Base-by-base conservation (phyloP, 2,113 vertebrate genomes). In the Junco hyemalis region DNA sequence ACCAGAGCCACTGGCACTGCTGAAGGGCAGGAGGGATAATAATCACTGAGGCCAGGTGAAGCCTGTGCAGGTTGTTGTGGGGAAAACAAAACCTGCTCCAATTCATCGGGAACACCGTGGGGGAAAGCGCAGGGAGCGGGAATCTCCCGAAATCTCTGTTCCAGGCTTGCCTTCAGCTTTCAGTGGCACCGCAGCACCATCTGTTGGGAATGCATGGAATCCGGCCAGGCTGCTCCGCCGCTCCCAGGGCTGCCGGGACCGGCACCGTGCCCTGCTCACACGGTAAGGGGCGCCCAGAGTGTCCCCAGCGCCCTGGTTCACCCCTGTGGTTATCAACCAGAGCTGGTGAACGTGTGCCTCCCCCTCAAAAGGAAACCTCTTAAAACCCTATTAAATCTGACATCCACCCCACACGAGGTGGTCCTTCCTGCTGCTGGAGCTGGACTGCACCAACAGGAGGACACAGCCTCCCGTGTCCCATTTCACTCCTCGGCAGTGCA, bases 281-380 rank as follows among this genome's bases (percentile, higher is more conserved):
- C 0, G 1, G 42, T 18, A 20, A 31, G 69, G 4, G 8, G 3
- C 3, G 14, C 48, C 47, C 4, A 29, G 0, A 15, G 68, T 25
- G 77, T 12, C 6, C 44, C 40, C 1, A 0, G 14, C 1, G 23
- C 12, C 48, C 19, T 33, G 23, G 2, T 14, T 77, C 48, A 15
- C 5, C 26, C 36, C 7, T 1, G 9, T 5, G 35, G 3, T 63
- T 36, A 35, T 25, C 44, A 59, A 4, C 6, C 59, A 54, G 47
- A 40, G 14, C 14, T 48, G 72, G 5, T 26, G 40, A 57, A 48
- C 0, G 0, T 21, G 9, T 24, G 19, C 42, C 44, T 73, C 31
- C 31, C n/a, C 0, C 35, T 35, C 42, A 5, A n/a, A 51, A 63
- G 18, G 18, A 15, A 77, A 24, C 10, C 20, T 31, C 56, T 11